Evolutionary conservation across 2,797 vertebrate genomes (phyloP).

Genomic region (Gymnoscopelus microlampas): DNA sequence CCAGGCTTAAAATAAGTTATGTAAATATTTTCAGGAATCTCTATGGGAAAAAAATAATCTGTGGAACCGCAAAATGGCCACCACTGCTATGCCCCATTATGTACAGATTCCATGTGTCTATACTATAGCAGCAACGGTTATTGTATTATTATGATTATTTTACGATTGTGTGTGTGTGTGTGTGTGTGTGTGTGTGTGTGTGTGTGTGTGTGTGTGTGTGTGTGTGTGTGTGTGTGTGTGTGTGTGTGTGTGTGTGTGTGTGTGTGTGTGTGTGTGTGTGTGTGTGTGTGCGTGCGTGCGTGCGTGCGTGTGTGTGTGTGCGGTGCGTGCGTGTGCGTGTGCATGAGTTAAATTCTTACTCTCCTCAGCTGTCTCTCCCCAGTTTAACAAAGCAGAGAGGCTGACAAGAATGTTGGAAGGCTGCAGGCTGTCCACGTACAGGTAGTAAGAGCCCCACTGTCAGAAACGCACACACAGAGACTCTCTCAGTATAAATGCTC

Average conservation of each 20-base stretch:
- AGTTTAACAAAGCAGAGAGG: slow-evolving; percentile 87
- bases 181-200: slow-evolving; percentile 4
- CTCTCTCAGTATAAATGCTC: no score
- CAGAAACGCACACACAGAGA: slow-evolving; percentile 4
- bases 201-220: neutral
- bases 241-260: slow-evolving; percentile 1
- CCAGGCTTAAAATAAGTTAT: no score
- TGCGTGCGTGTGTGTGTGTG: neutral
- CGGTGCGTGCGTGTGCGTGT: no score
- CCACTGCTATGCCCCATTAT: no score
- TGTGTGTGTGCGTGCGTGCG: neutral
- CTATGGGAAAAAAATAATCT: no score
- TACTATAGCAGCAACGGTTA: no score
- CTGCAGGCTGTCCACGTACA: slow-evolving; percentile 88
- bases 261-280: neutral
- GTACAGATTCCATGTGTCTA: no score
- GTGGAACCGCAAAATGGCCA: no score
- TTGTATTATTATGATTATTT: no score
- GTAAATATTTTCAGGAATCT: no score
- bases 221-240: neutral
- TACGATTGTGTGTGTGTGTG: neutral
- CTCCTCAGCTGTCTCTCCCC: slow-evolving; percentile 74
- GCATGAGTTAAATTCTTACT: slow-evolving; percentile 55
- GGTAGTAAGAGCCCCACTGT: slow-evolving; percentile 83
- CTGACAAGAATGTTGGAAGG: slow-evolving; percentile 88